phyloP scores from a whole-genome alignment of 2,888 invertebrate genomes.

The Scaptomyza flava region DNA sequence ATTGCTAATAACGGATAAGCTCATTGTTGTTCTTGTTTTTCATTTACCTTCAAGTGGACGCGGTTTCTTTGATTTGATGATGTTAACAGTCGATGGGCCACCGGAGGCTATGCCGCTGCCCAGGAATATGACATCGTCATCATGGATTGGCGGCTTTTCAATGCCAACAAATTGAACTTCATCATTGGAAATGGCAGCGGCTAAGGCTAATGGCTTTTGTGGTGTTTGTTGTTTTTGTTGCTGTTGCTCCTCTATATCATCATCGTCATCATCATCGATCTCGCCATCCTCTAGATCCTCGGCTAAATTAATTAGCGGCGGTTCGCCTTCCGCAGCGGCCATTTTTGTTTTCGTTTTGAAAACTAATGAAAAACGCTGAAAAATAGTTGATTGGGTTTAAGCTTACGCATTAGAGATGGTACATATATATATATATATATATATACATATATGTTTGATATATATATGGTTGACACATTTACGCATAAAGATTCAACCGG shows the following conservation, averaged over 20 bases:
- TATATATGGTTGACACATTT: conserved; percentile 2
- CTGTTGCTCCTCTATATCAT: conserved; percentile 67
- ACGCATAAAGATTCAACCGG: conserved; percentile 46
- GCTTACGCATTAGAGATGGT: neutral
- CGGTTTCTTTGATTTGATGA: conserved; percentile 83
- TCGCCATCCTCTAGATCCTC: conserved; percentile 95
- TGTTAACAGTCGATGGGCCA: conserved; percentile 14
- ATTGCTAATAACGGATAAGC: neutral
- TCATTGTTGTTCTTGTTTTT: neutral
- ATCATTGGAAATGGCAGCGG: conserved; percentile 27
- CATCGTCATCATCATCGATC: conserved; percentile 88
- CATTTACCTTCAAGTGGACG: conserved; percentile 85
- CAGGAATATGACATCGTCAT: conserved; percentile 59
- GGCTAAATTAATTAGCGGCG: conserved; percentile 69
- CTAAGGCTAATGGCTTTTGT: conserved; percentile 6
- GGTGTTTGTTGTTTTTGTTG: conserved; percentile 3
- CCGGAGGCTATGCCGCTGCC: conserved; percentile 30
- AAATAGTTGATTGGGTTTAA: conserved; percentile 2
- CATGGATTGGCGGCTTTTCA: conserved; percentile 24
- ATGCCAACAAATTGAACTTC: conserved; percentile 50
- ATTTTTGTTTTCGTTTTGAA: conserved; percentile 34
- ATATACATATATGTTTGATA: too few relatives aligned
- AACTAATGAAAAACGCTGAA: conserved; percentile 13
- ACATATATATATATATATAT: neutral
- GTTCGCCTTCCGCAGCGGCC: conserved; percentile 34